Evolutionary conservation across 2,113 vertebrate species (phyloP), one percentile per base, ranked within the genome.

Genomic region (Pteronura brasiliensis): DNA sequence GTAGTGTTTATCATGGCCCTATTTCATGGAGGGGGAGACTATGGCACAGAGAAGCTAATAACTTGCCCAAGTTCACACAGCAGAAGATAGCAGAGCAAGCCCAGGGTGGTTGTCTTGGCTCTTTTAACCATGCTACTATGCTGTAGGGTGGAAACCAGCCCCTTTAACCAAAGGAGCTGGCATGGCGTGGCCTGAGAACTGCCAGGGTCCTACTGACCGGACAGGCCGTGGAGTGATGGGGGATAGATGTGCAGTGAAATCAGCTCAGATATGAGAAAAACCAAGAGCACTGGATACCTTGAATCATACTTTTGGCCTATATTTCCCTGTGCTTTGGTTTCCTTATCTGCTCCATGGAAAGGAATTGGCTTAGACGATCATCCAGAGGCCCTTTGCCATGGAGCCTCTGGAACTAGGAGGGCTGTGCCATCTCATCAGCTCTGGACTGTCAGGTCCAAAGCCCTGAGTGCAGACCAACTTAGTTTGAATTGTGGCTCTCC

Each of bases 181-280:
- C 44, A 3, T 1, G 7, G 18, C 21, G 7, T 63, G 11, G 27
- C 31, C 96, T n/a, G 12, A 61, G 13, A 39, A 27, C n/a, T 63
- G 42, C 61, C 39, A 23, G 23, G n/a, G 21, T 42, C 49, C 92
- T 34, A 3, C 31, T 59, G 44, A 83, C 3, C 3, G 0, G 27
- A 63, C 4, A 2, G 14, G 36, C 57, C 0, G 0, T 14, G 14
- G 29, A 49, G 42, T 20, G 12, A 42, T 34, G 13, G 34, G 36
- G 44, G 36, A 1, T 20, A 13, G 18, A n/a, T 12, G 10, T 13
- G 17, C 12, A 20, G 80, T 61, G 29, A 85, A 10, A 7, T 74
- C 39, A 36, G 63, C n/a, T 18, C 31, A n/a, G 9, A 29, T 18
- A 3, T 36, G 67, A 85, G 55, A 36, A 72, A 76, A 39, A 39